Conservation (phyloP, 2,113 vertebrate species). For the Corythornis madagascariensis region DNA sequence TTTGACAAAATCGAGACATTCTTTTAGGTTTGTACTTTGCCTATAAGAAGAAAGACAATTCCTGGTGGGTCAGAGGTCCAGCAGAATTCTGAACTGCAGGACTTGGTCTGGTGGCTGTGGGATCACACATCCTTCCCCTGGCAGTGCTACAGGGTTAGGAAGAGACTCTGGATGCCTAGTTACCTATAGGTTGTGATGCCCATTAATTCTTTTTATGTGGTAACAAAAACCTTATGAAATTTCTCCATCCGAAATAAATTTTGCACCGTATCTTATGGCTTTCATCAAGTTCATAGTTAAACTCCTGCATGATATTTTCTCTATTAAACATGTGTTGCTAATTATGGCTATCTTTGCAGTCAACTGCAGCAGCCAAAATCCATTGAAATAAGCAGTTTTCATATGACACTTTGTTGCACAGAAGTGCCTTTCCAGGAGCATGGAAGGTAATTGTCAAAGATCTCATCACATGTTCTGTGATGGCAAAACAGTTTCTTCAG, state of each 20-base stretch:
- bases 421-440: background rate
- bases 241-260: background rate
- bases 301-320: slow-evolving; percentile 1
- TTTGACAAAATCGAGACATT: background rate
- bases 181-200: background rate
- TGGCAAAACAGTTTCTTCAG: background rate
- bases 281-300: slow-evolving; percentile 4
- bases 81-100: background rate
- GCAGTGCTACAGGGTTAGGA: background rate
- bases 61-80: background rate
- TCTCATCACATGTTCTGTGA: background rate
- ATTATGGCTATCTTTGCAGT: slow-evolving; percentile 10
- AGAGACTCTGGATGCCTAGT: background rate
- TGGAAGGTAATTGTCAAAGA: background rate
- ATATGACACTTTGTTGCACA: background rate
- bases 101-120: background rate
- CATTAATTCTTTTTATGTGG: background rate
- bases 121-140: background rate
- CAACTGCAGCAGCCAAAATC: background rate
- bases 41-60: background rate
- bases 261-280: background rate
- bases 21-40: background rate
- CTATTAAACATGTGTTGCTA: slow-evolving; percentile 31
- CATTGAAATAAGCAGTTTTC: slow-evolving; percentile 11
- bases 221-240: background rate